Evolutionary conservation across 2,113 vertebrate genomes (phyloP), one percentile per base, ranked within the genome.

Genomic region (Cynoglossus semilaevis): DNA sequence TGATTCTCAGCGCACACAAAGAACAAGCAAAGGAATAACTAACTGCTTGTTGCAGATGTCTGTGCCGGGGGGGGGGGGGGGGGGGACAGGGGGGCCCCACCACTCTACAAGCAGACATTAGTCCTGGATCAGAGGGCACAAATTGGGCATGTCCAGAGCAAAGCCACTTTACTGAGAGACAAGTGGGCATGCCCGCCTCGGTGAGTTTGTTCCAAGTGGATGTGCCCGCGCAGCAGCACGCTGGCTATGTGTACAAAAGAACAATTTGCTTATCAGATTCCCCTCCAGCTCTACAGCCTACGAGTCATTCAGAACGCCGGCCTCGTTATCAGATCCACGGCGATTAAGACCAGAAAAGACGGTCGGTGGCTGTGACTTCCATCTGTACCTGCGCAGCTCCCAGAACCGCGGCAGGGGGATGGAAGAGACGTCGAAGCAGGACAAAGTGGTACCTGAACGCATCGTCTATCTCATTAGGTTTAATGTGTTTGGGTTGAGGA

Each of bases 101-200:
- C 72, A 77, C 74, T 54, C 74, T 68, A 72, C 68, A 85, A 71
- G 56, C 59, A 77, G 79, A 84, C 81, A 89, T 90, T 89, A 91
- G 86, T 87, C 80, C 67, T 87, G 84, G 88, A 88, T 90, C 88
- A 90, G 86, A 84, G 80, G 80, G 76, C 85, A 83, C 88, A 90
- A 91, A 91, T 90, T 91, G 88, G 84, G 76, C 87, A 81, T 90
- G 83, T 90, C 87, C 77, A 19, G 63, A 75, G 78, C 79, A 77
- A 77, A 83, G 61, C 67, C 82, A 87, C 85, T 86, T 84, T 75
- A 81, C 80, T 66, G 72, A 17, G 35, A 85, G 68, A 82, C 78
- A 55, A 81, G 74, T 57, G n/a, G n/a, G n/a, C n/a, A n/a, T n/a
- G n/a, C n/a, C n/a, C n/a, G n/a, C n/a, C n/a, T n/a, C n/a, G n/a